Conservation (phyloP, 1,140 invertebrate species). For the silkworm (Bombyx mori) region DNA sequence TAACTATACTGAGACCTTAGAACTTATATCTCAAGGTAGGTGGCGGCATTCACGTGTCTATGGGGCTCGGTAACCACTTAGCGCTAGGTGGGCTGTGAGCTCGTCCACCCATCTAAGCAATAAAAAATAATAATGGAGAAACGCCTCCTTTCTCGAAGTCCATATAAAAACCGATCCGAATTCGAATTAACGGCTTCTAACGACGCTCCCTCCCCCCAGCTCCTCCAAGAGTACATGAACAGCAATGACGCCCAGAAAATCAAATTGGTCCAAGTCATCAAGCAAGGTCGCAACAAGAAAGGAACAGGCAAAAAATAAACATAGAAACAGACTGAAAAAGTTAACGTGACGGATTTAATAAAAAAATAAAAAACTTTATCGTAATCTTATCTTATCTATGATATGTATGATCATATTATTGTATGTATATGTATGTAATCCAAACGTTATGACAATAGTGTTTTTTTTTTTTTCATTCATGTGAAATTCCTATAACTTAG, state of each 20-base stretch:
- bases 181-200: too few relatives aligned
- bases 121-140: not conserved
- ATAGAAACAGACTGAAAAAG: too few relatives aligned
- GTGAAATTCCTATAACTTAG: constrained; percentile 2
- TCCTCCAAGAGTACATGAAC: constrained; percentile 47
- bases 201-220: constrained; percentile 19
- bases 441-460: not conserved
- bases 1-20: too few relatives aligned
- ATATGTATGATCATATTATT: too few relatives aligned
- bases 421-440: not conserved
- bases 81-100: too few relatives aligned
- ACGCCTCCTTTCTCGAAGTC: too few relatives aligned
- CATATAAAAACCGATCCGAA: too few relatives aligned
- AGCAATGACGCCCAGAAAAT: constrained; percentile 39
- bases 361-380: not conserved
- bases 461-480: not conserved
- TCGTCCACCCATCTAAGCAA: not conserved
- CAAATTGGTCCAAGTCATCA: constrained; percentile 53
- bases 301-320: constrained; percentile 27
- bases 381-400: too few relatives aligned
- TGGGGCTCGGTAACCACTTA: too few relatives aligned
- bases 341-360: not conserved
- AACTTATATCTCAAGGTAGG: too few relatives aligned
- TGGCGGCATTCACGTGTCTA: too few relatives aligned
- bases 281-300: constrained; percentile 38